These are phyloP conservation scores for Euclidia mi DNA, from an alignment of 2,888 invertebrate genomes.

Conservation along the genomic window DNA sequence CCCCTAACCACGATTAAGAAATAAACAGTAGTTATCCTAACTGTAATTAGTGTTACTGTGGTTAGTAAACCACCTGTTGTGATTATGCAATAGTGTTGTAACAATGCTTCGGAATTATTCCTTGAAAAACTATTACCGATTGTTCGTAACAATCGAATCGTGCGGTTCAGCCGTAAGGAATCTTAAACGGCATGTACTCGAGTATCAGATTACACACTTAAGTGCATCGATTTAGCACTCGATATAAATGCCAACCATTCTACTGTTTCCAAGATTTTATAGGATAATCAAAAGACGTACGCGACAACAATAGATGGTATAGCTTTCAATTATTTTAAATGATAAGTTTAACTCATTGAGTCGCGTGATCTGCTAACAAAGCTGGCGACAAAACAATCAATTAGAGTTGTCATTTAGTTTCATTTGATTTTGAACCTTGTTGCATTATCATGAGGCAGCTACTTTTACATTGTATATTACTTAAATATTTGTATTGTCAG, in stretches of 20 bases:
- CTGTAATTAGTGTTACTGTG: neutral
- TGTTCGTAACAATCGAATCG: neutral
- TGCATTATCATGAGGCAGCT: constrained; percentile 1
- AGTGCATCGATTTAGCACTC: neutral
- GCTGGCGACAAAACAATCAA: constrained; percentile 30
- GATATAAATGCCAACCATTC: neutral
- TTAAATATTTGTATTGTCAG: constrained; percentile 22
- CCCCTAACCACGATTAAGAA: neutral
- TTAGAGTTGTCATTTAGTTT: constrained; percentile 20
- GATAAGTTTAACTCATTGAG: constrained; percentile 18
- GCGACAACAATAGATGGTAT: constrained; percentile 27
- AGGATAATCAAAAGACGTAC: constrained; percentile 28
- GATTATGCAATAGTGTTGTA: constrained; percentile 9
- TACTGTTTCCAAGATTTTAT: constrained; percentile 9
- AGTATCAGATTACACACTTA: too few relatives aligned
- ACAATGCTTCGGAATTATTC: constrained; percentile 1
- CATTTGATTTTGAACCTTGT: constrained; percentile 31
- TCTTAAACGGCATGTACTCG: neutral
- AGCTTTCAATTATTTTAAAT: constrained; percentile 39
- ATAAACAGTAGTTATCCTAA: neutral
- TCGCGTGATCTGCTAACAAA: constrained; percentile 26
- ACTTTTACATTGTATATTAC: constrained; percentile 17
- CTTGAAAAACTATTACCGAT: neutral
- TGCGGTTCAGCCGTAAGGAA: neutral
- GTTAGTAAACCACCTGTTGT: neutral